Percentiles rank a stretch among this genome's conserved stretches.
phyloP scores from a whole-genome alignment of 2,888 invertebrate genomes.

The Drosophila mimetica region DNA sequence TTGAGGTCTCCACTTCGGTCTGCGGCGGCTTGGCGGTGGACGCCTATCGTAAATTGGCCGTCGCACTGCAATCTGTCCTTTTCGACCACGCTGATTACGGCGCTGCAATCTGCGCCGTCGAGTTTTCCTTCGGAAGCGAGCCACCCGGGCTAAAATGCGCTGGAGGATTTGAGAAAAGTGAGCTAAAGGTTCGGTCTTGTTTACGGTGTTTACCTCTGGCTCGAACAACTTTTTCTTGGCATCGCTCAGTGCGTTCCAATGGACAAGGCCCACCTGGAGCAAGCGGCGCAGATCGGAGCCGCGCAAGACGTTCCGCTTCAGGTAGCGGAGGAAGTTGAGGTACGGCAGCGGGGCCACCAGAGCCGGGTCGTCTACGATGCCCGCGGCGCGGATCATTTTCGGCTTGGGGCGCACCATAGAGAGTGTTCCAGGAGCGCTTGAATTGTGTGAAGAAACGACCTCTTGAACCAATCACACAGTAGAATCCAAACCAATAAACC shows the following conservation, averaged over 20 bases:
- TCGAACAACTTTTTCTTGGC: conserved; percentile 41
- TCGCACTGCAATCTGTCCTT: not conserved
- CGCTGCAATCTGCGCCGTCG: conserved; percentile 11
- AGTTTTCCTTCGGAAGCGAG: not conserved
- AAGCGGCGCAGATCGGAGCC: conserved; percentile 22
- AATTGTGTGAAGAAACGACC: not conserved
- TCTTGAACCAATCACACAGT: conserved; percentile 7
- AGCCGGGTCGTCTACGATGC: conserved; percentile 37
- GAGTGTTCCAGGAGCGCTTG: not conserved
- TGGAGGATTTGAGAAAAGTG: not conserved
- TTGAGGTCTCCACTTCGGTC: conserved; percentile 5
- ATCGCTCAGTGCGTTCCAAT: conserved; percentile 43
- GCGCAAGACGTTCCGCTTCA: conserved; percentile 34
- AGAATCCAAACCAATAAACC: conserved; percentile 2
- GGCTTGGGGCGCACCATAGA: conserved; percentile 1
- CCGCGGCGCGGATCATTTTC: not conserved
- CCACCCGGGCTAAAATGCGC: conserved; percentile 46
- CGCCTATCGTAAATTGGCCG: conserved; percentile 38
- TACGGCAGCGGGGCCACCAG: conserved; percentile 51
- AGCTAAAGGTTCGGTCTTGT: not conserved
- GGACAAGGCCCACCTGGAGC: conserved; percentile 41
- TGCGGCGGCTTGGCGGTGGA: not conserved
- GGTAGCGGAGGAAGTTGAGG: conserved; percentile 56
- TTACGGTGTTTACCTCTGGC: conserved; percentile 28
- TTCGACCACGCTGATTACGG: not conserved